Evolutionary conservation across 2,113 vertebrate species (phyloP).

Genomic region (Forbesichthys agassizii): DNA sequence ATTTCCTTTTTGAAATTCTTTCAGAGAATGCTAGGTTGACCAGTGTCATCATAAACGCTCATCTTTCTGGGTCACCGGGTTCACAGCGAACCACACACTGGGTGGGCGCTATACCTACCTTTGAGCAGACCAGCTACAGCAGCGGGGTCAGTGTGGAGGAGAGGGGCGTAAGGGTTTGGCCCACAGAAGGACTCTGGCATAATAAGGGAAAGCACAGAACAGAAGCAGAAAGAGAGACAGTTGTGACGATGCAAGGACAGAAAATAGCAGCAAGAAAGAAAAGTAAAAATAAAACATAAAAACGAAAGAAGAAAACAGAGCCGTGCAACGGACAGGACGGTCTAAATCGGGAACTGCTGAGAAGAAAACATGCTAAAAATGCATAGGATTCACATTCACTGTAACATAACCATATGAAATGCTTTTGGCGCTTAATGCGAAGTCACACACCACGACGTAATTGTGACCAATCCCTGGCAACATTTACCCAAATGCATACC

Average conservation of each 20-base stretch:
- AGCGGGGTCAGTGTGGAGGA: conserved; percentile 82
- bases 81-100: too few species aligned
- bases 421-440: too few species aligned
- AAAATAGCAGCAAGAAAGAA: conserved; percentile 15
- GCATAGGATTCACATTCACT: neutral
- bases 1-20: neutral
- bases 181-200: conserved; percentile 88
- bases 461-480: neutral
- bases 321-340: conserved; percentile 23
- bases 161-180: conserved; percentile 80
- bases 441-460: neutral
- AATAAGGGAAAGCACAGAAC: conserved; percentile 36
- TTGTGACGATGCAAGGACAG: conserved; percentile 24
- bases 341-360: conserved; percentile 29
- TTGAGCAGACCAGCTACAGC: conserved; percentile 86
- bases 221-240: conserved; percentile 18
- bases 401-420: neutral
- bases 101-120: conserved; percentile 75
- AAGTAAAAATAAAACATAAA: neutral
- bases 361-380: conserved; percentile 25
- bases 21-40: neutral
- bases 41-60: neutral
- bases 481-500: neutral
- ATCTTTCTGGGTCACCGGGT: neutral
- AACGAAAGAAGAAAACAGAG: conserved; percentile 29